Conservation (phyloP, 2,797 vertebrate species). For the Columba guinea region DNA sequence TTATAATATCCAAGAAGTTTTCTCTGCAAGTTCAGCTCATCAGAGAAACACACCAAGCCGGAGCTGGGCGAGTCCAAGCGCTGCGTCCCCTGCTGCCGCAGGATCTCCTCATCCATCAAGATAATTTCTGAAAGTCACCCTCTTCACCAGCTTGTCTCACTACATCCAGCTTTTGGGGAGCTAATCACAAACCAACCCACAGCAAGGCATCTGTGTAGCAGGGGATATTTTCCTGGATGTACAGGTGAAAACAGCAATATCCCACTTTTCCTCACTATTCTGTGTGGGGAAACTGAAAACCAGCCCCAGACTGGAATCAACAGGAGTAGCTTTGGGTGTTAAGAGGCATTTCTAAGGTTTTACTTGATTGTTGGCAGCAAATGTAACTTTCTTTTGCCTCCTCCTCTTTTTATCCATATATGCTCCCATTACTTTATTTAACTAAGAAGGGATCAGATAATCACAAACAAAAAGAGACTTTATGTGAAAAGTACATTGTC, state of each 20-base stretch:
- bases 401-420: rapidly evolving
- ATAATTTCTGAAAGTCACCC: background rate
- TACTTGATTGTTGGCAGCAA: background rate
- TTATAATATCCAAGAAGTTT: background rate
- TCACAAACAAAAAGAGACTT: background rate
- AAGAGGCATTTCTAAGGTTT: background rate
- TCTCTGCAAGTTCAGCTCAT: background rate
- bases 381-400: background rate
- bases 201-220: background rate
- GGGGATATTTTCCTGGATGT: background rate
- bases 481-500: rapidly evolving
- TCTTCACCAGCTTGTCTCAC: background rate
- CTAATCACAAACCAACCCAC: background rate
- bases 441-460: background rate
- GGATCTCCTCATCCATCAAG: background rate
- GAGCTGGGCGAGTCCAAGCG: rapidly evolving
- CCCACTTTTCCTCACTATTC: rapidly evolving
- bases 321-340: background rate
- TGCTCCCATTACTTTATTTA: background rate
- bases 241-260: background rate
- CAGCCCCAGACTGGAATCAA: background rate
- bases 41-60: background rate
- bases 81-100: background rate
- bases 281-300: background rate
- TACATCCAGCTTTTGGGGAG: background rate